A percentile compares a stretch with the other conserved stretches of the same genome.
Conservation (phyloP, 2,888 invertebrate species). For the Agrotis exclamationis region DNA sequence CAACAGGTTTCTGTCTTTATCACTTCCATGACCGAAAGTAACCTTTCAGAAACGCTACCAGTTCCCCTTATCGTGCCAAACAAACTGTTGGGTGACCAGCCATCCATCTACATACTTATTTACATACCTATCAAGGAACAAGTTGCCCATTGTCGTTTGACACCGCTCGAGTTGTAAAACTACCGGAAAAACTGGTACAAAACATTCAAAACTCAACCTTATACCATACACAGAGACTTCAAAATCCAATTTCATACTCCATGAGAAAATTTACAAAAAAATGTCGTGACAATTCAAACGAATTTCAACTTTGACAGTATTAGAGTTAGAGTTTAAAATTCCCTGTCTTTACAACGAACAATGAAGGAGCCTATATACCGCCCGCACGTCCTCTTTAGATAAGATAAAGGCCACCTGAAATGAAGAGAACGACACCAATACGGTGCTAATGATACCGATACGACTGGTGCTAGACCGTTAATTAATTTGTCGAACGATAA, state of each 20-base stretch:
- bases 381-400: conserved; percentile 91
- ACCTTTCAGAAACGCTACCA: conserved; percentile 66
- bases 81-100: conserved; percentile 86
- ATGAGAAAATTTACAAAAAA: conserved; percentile 78
- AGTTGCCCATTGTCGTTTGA: conserved; percentile 87
- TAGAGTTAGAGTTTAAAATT: conserved; percentile 60
- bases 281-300: conserved; percentile 31
- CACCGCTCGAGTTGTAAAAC: conserved; percentile 81
- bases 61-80: conserved; percentile 74
- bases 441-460: conserved; percentile 85
- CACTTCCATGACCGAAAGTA: conserved; percentile 65
- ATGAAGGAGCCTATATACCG: conserved; percentile 84
- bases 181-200: conserved; percentile 82
- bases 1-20: conserved; percentile 56
- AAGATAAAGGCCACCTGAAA: conserved; percentile 89
- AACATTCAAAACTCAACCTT: conserved; percentile 69
- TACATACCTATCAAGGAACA: conserved; percentile 89
- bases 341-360: conserved; percentile 70
- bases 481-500: conserved; percentile 83
- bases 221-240: conserved; percentile 26
- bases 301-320: conserved; percentile 45
- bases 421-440: conserved; percentile 87
- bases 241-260: conserved; percentile 47
- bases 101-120: conserved; percentile 87
- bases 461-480: conserved; percentile 79